A percentile compares a stretch with the other conserved stretches of the same genome.
Conservation (phyloP, 2,888 invertebrate species). For the Chelonus formosanus region DNA sequence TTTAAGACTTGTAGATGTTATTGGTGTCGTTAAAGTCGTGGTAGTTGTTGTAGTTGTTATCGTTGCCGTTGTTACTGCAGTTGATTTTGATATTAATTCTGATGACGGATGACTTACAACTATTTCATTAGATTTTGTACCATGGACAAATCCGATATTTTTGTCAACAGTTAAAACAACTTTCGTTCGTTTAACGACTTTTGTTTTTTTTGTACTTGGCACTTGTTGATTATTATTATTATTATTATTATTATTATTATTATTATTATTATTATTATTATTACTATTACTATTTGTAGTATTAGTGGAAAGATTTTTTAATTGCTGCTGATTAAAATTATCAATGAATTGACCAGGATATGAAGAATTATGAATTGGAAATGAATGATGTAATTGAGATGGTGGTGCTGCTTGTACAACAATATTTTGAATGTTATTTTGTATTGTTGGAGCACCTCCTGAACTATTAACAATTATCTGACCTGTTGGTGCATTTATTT, state of each 20-base stretch:
- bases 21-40: conserved; percentile 24
- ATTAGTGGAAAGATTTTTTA: conserved; percentile 55
- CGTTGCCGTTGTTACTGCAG: conserved; percentile 24
- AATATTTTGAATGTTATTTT: conserved; percentile 63
- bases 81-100: conserved; percentile 43
- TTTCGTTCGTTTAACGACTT: conserved; percentile 57
- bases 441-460: conserved; percentile 63
- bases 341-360: conserved; percentile 63
- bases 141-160: conserved; percentile 47
- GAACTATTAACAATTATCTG: conserved; percentile 64
- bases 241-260: conserved; percentile 24
- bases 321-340: conserved; percentile 63
- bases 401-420: conserved; percentile 63
- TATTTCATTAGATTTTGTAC: conserved; percentile 46
- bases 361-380: conserved; percentile 62
- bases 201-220: conserved; percentile 55
- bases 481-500: conserved; percentile 63
- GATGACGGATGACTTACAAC: conserved; percentile 50
- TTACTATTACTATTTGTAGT: conserved; percentile 35
- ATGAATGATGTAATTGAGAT: conserved; percentile 62
- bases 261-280: conserved; percentile 24
- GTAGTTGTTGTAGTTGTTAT: conserved; percentile 20
- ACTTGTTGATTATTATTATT: conserved; percentile 34
- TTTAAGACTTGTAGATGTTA: conserved; percentile 44
- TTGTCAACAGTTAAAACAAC: conserved; percentile 50